Evolutionary conservation across 23 tunicate species (phyloP), one percentile per base, ranked within the genome.

Genomic region (Ciona savignyi): DNA sequence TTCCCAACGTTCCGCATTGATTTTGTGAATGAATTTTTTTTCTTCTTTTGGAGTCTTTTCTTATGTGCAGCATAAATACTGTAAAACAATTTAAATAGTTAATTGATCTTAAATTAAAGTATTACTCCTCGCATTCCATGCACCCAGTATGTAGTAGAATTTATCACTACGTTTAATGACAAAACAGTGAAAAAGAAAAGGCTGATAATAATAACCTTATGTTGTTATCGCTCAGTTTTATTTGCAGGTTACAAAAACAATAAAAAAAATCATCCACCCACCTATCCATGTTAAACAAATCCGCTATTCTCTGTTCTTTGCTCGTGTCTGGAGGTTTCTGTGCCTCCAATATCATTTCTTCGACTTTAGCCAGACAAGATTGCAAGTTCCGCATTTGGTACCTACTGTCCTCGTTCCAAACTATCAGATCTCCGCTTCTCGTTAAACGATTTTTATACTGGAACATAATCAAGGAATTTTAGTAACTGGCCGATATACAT

Each of bases 281-380:
- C 81, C 81, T 80, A 25, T 80, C 77, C 85, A 86, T 80, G 32
- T 86, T 61, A 34, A 69, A 63, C 19, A 86, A 68, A 64, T 81
- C 68, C 2, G 83, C 90, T 35, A 63, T 78, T 72, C 74, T 28
- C 15, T 65, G 73, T 71, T 78, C 77, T 30, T 85, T 85, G 35
- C 73, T 85, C 9, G 83, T 75, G 29, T 87, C 86, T 29, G 81
- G 86, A 22, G 95, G 95, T n/a, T 63, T 81, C 65, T 80, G 74
- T 4, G 85, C 86, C 29, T 74, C 74, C 0, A 61, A 24, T 33
- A 87, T 69, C 62, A 80, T 30, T 23, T 70, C 74, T 51, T 51
- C 25, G 23, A 87, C 81, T 71, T 87, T 30, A 15, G 76, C 75
- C 34, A 87, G 66, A 71, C 95, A 87, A 25, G 62, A 68, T 71